These are phyloP conservation scores for Carlito syrichta DNA, from an alignment of 2,113 vertebrate species.

Conservation along the genomic window DNA sequence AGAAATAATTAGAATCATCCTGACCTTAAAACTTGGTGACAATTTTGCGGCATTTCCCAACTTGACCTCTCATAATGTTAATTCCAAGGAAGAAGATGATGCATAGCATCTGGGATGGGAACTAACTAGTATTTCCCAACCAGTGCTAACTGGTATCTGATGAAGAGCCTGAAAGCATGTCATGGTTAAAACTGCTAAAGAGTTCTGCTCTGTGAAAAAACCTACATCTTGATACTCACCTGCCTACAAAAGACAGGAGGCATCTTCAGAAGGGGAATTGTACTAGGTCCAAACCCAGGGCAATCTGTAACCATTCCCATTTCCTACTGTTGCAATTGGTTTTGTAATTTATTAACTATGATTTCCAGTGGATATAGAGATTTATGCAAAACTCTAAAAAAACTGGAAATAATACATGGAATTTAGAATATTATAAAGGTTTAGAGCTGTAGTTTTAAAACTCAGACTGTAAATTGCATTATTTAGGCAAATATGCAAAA, in stretches of 20 bases:
- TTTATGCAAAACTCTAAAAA: background rate
- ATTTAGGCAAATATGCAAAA: background rate
- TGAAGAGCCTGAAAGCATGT: background rate
- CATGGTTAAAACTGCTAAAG: background rate
- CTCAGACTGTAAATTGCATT: background rate
- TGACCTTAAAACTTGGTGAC: slow-evolving; percentile 36
- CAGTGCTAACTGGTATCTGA: background rate
- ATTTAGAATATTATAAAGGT: background rate
- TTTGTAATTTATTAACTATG: background rate
- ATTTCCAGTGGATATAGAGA: background rate
- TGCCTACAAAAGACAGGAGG: background rate
- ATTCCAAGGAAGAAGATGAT: background rate
- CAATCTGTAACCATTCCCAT: background rate
- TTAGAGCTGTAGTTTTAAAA: background rate
- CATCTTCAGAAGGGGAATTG: background rate
- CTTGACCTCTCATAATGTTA: background rate
- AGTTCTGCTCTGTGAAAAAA: background rate
- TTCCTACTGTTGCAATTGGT: background rate
- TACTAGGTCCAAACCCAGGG: background rate
- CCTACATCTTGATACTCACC: background rate
- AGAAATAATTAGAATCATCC: slow-evolving; percentile 46
- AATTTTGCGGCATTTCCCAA: background rate
- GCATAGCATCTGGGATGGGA: background rate
- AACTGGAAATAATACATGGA: background rate
- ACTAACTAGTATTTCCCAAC: background rate